Conservation (phyloP, 2,888 invertebrate species). For the Biston betularia region DNA sequence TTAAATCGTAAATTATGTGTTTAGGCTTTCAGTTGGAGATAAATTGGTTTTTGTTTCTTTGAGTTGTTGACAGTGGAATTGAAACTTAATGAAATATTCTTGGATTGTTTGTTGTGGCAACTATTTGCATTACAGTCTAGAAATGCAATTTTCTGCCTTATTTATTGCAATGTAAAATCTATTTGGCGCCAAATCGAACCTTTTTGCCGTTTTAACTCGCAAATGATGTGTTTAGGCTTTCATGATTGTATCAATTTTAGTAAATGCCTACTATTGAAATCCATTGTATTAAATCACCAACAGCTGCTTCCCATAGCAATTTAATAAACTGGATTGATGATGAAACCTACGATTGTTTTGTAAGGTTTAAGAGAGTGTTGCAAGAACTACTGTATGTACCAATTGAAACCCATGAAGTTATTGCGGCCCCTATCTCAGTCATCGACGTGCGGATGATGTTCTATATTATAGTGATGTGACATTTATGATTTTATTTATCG, state of each 20-base stretch:
- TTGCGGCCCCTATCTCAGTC: slow-evolving; percentile 64
- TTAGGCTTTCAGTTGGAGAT: slow-evolving; percentile 75
- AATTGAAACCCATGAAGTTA: slow-evolving; percentile 60
- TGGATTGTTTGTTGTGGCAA: background rate
- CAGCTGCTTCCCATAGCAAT: too few relatives aligned
- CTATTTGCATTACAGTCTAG: slow-evolving; percentile 14
- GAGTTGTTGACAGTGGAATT: slow-evolving; percentile 64
- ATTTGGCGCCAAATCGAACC: slow-evolving; percentile 55
- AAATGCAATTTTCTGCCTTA: background rate
- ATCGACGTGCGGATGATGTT: slow-evolving; percentile 36
- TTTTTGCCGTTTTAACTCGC: slow-evolving; percentile 72
- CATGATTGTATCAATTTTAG: too few relatives aligned
- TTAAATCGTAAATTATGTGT: slow-evolving; percentile 78
- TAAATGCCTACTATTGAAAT: too few relatives aligned
- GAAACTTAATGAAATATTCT: slow-evolving; percentile 25
- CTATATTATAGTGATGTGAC: slow-evolving; percentile 29
- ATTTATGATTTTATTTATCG: background rate
- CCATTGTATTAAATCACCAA: too few relatives aligned
- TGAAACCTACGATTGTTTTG: background rate
- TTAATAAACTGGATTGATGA: too few relatives aligned
- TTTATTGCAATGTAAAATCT: background rate
- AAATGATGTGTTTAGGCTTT: slow-evolving; percentile 80
- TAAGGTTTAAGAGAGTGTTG: slow-evolving; percentile 21
- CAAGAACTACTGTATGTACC: slow-evolving; percentile 43
- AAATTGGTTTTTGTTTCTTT: slow-evolving; percentile 72